These are phyloP conservation scores for Rhynchomys soricoides DNA, from an alignment of 2,113 vertebrate species.

Conservation along the genomic window DNA sequence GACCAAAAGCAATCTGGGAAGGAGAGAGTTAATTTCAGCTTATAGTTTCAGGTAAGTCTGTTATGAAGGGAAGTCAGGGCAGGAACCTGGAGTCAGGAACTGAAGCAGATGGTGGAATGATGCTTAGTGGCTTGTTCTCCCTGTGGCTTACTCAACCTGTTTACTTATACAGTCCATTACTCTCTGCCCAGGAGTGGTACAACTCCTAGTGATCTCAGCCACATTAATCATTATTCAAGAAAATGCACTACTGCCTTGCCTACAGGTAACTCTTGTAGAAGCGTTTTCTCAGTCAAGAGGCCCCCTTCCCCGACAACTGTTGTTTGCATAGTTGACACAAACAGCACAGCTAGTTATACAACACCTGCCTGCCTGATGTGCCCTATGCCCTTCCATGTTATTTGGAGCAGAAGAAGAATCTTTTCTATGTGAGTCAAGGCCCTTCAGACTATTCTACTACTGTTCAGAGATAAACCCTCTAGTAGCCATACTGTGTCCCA, in stretches of 20 bases:
- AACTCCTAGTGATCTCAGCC: neutral
- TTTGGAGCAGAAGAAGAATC: neutral
- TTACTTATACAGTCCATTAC: neutral
- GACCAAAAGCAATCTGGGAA: neutral
- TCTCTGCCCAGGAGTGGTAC: neutral
- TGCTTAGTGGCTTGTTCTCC: neutral
- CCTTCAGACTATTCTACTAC: neutral
- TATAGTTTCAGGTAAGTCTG: neutral
- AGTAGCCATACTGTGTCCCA: neutral
- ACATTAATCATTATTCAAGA: neutral
- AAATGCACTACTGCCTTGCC: neutral
- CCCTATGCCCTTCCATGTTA: neutral
- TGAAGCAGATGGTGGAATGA: neutral
- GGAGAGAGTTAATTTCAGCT: neutral
- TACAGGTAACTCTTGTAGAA: too few species aligned
- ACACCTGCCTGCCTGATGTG: neutral
- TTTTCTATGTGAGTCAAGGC: neutral
- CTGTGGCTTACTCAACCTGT: too few species aligned
- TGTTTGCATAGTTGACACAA: neutral
- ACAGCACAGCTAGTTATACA: neutral
- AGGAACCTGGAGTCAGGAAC: neutral
- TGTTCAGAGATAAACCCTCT: neutral
- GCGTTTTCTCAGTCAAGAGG: neutral
- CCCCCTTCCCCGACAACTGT: neutral
- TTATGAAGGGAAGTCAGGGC: neutral